Conservation (phyloP, 2,797 vertebrate species). For the Eupleurogrammus muticus region DNA sequence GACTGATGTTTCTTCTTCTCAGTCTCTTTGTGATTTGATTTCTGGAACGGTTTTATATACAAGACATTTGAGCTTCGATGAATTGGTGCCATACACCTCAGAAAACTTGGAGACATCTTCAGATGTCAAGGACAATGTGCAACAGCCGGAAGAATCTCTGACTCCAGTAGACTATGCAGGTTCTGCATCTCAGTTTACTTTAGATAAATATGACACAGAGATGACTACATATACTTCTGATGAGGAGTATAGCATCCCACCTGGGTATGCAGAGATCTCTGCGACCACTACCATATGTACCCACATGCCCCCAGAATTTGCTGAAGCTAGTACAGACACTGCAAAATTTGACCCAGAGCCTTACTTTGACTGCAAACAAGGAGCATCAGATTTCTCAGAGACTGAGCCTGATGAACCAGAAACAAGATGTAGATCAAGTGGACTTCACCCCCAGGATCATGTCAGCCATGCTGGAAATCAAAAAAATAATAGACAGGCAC, state of each 20-base stretch:
- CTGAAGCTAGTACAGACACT: constrained; percentile 35
- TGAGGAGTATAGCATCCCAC: constrained; percentile 58
- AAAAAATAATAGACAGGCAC: constrained; percentile 33
- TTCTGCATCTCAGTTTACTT: constrained; percentile 31
- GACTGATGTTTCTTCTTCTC: constrained; percentile 53
- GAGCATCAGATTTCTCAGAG: constrained; percentile 73
- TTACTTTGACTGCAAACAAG: constrained; percentile 81
- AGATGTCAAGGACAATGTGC: constrained; percentile 29
- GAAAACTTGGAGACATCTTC: constrained; percentile 26
- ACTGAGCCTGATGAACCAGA: constrained; percentile 63
- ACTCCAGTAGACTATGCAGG: constrained; percentile 34
- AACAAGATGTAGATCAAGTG: constrained; percentile 10
- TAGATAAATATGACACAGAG: constrained; percentile 44
- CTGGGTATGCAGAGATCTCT: constrained; percentile 36
- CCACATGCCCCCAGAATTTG: constrained; percentile 31
- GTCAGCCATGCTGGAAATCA: background rate
- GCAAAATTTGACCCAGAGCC: constrained; percentile 70
- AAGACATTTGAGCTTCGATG: constrained; percentile 73
- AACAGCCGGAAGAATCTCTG: constrained; percentile 46
- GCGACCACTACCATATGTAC: constrained; percentile 7
- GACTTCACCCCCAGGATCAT: constrained; percentile 12
- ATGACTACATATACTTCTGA: constrained; percentile 51
- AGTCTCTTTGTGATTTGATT: constrained; percentile 62
- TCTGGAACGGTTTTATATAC: constrained; percentile 60
- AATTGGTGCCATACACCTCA: constrained; percentile 37